Base-by-base conservation (phyloP, 2,888 invertebrate genomes). In the Argyresthia goedartella region DNA sequence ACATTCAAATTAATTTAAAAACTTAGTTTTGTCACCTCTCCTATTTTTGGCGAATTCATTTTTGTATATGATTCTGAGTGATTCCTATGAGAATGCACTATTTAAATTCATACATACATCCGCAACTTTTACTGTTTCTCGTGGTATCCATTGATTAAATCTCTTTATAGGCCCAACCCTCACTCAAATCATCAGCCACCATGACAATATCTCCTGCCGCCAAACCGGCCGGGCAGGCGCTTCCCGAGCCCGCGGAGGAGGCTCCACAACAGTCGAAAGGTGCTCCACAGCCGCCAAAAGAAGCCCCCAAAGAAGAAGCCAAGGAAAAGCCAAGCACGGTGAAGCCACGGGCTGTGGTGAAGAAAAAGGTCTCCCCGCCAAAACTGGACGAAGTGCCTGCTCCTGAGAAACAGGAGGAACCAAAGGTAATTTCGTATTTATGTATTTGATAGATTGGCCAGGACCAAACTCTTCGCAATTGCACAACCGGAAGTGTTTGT, bases 101-200 rank as follows among this genome's bases (percentile, higher is more conserved):
- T 6, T 25, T 25, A 25, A 25, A 25, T 6, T 25, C 25, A 25
- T 25, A 25, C 25, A 25, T 25, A 2, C 25, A 4, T 25, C 2
- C 25, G 2, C 25, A 25, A 25, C 6, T 25, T 25, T 25, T 2
- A 4, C 2, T 25, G 6, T 25, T 25, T 25, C 25, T 25, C 25
- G 25, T 6, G 25, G 2, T 25, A 25, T 25, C 25, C 25, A 25
- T 25, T 25, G 3, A 2, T 25, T 4, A 25, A 25, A 47, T 54
- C 49, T 56, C 54, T 33, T 57, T 76, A 64, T 55, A 63, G 52
- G 61, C 64, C 10, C 78, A 75, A 54, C 78, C 76, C 0, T 70
- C 67, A 1, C 64, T 86, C 0, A 77, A 77, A 52, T 81, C 82
- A 0, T 86, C 86, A 33, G 86, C 86, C 6, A 85, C 86, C 0